phyloP scores from a whole-genome alignment of 1,140 invertebrate genomes.

The Platyscapa corneri region DNA sequence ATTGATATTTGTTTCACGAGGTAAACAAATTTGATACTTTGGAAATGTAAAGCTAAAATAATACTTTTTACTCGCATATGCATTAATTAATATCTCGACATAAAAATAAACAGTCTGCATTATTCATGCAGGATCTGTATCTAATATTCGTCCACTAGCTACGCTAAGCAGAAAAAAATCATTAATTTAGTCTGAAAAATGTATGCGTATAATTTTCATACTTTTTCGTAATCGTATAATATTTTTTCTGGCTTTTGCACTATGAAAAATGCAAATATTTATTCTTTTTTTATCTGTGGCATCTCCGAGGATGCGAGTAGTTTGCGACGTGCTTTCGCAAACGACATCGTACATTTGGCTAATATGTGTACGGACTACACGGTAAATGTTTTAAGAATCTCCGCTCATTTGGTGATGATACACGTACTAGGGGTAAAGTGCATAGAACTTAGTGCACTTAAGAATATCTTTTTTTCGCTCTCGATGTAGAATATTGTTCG shows the following conservation, averaged over 20 bases:
- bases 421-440: neutral
- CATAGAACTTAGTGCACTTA: neutral
- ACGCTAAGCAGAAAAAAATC: neutral
- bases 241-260: neutral
- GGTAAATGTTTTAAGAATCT: slow-evolving; percentile 24
- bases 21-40: too few species aligned
- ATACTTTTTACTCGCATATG: too few species aligned
- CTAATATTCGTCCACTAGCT: too few species aligned
- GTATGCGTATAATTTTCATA: slow-evolving; percentile 11
- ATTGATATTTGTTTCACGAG: too few species aligned
- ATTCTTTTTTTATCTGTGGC: slow-evolving; percentile 10
- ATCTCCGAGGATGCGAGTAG: neutral
- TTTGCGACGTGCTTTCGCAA: slow-evolving; percentile 15
- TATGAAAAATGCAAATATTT: neutral
- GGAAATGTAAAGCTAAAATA: too few species aligned
- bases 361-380: too few species aligned
- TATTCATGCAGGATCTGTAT: too few species aligned
- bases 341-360: slow-evolving; percentile 20
- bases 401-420: neutral
- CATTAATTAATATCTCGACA: too few species aligned
- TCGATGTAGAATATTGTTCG: neutral
- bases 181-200: neutral
- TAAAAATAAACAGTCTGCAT: too few species aligned
- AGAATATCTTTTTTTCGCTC: neutral
- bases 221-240: slow-evolving; percentile 17